Percentiles rank a stretch among this genome's conserved stretches.
Conservation (phyloP, 2,888 invertebrate genomes). For the Conops quadrifasciatus region DNA sequence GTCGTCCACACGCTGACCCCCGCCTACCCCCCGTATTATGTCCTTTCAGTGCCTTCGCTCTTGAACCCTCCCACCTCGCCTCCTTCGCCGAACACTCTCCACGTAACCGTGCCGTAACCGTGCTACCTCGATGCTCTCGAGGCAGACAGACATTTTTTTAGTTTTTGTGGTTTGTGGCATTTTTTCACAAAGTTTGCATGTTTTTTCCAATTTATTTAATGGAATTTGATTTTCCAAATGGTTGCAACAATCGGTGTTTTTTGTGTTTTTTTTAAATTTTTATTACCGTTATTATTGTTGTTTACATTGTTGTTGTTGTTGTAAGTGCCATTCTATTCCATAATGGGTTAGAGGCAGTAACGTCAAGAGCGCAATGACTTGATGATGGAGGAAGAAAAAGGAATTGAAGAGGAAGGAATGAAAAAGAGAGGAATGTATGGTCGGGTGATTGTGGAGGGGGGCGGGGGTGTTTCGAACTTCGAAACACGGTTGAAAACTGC, state of each 20-base stretch:
- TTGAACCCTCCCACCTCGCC: not conserved
- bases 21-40: not conserved
- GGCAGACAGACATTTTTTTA: constrained; percentile 28
- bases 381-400: no score
- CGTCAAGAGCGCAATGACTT: not conserved
- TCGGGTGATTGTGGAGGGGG: no score
- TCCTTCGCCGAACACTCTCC: not conserved
- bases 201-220: constrained; percentile 56
- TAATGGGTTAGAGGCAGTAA: no score
- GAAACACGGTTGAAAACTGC: no score
- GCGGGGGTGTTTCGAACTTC: no score
- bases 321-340: not conserved
- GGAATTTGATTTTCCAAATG: constrained; percentile 57
- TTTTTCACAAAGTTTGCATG: constrained; percentile 53
- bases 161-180: constrained; percentile 37
- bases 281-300: not conserved
- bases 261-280: constrained; percentile 34
- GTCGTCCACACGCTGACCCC: not conserved
- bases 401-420: no score
- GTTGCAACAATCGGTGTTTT: constrained; percentile 46
- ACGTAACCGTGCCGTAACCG: not conserved
- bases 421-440: no score
- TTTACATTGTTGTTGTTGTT: not conserved
- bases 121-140: constrained; percentile 4
- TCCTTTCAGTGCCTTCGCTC: not conserved